Evolutionary conservation across 2,113 vertebrate species (phyloP), one percentile per base, ranked within the genome.

Genomic region (Cyprinodon brontotheroides): DNA sequence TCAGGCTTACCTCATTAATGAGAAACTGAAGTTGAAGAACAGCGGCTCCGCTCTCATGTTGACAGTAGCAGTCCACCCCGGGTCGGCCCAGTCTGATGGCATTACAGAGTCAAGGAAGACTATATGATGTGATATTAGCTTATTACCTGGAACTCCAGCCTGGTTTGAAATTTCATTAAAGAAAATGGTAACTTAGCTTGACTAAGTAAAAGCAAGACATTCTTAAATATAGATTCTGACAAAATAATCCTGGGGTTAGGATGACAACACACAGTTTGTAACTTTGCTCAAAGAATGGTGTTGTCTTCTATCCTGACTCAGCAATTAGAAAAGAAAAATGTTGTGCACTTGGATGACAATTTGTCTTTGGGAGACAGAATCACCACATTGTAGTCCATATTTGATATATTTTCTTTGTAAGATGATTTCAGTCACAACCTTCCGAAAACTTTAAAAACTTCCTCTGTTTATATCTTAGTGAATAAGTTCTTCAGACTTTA

Each of bases 11-110:
- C 97, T 99, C 97, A 80, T 99, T 99, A 91, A 99, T 97, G 87
- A 99, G 95, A 91, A 99, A 99, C 90, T 98, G 97, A 64, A 99
- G 96, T 78, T 99, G 98, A 64, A 98, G 93, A 61, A 99, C 96
- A 65, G 97, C 96, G 29, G 96, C 96, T 82, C 95, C 96, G n/a
- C 96, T 97, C 86, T 99, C 97, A 81, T 99, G 97, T 67, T 99
- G 97, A 92, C 97, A 98, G 83, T 95, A 95, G 88, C 96, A 98
- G 92, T 99, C 98, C 87, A 99, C 98, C 20, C 98, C 98, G 38
- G 98, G 97, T 73, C 96, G 95, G 78, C 98, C 98, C 86, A 99
- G 91, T 95, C 98, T 99, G 94, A 94, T 95, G 93, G 91, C 85
- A 89, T 76, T 83, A 88, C 77, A 77, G 79, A 93, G 96, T 99